Conservation (phyloP, 2,113 vertebrate genomes). For the Plecotus auritus region DNA sequence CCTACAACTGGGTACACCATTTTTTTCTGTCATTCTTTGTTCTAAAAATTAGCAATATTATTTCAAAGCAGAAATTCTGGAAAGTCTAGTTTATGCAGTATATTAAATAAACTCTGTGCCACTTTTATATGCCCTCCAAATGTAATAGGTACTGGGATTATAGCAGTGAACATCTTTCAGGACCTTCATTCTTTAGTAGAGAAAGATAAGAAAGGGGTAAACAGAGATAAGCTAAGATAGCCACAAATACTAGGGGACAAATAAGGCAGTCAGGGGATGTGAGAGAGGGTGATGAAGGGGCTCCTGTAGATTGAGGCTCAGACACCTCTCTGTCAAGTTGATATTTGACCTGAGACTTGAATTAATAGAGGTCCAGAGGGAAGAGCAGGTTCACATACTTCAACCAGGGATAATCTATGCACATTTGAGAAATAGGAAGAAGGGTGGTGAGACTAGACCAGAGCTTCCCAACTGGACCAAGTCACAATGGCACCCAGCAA, state of each 20-base stretch:
- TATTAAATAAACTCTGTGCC: not conserved
- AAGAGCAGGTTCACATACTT: not conserved
- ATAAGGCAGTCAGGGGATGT: not conserved
- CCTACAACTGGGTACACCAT: not conserved
- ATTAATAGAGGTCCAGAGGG: not conserved
- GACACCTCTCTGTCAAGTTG: not conserved
- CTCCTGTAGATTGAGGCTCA: not conserved
- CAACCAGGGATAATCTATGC: not conserved
- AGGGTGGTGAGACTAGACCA: not conserved
- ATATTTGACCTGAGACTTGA: not conserved
- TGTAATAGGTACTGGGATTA: not conserved
- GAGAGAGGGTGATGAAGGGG: not conserved
- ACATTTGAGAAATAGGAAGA: not conserved
- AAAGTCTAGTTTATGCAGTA: not conserved
- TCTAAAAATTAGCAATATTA: not conserved
- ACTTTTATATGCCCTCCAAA: not conserved
- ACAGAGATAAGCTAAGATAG: not conserved
- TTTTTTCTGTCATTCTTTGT: not conserved
- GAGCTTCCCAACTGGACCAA: not conserved
- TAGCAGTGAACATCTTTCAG: not conserved
- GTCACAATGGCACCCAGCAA: fast-evolving
- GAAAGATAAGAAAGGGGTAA: not conserved
- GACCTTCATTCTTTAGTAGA: not conserved
- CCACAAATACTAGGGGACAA: not conserved
- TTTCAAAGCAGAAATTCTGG: not conserved